Conservation (phyloP, 2,113 vertebrate species). For the Coracopsis vasa region DNA sequence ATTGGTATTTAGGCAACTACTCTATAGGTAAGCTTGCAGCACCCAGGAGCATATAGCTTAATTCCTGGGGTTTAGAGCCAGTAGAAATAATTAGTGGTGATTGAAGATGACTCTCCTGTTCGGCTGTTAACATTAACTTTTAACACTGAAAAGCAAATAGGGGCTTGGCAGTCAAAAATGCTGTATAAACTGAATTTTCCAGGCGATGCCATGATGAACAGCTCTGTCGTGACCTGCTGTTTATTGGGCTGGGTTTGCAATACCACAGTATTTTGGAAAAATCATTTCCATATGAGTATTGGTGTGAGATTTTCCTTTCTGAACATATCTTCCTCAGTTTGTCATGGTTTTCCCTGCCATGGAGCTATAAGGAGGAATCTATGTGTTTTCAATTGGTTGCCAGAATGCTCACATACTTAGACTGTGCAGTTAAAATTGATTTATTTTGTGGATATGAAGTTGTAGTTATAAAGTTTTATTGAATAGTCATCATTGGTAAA, state of each 20-base stretch:
- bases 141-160: background rate
- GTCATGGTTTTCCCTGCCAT: conserved; percentile 31
- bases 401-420: conserved; percentile 17
- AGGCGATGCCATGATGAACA: conserved; percentile 11
- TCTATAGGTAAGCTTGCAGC: background rate
- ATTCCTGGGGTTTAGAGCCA: background rate
- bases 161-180: background rate
- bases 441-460: conserved; percentile 43
- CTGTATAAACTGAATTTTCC: conserved; percentile 6
- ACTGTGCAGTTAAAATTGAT: background rate
- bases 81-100: background rate
- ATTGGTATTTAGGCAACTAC: background rate
- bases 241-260: conserved; percentile 10
- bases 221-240: background rate
- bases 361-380: background rate
- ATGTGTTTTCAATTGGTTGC: conserved; percentile 45
- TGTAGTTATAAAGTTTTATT: conserved; percentile 29
- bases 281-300: conserved; percentile 57
- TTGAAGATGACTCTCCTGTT: background rate
- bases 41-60: background rate
- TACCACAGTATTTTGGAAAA: background rate
- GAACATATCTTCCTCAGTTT: conserved; percentile 22
- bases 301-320: conserved; percentile 46
- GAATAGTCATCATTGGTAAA: background rate
- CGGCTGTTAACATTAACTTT: background rate